Conservation (phyloP, 2,113 vertebrate species). For the Tragelaphus strepsiceros region DNA sequence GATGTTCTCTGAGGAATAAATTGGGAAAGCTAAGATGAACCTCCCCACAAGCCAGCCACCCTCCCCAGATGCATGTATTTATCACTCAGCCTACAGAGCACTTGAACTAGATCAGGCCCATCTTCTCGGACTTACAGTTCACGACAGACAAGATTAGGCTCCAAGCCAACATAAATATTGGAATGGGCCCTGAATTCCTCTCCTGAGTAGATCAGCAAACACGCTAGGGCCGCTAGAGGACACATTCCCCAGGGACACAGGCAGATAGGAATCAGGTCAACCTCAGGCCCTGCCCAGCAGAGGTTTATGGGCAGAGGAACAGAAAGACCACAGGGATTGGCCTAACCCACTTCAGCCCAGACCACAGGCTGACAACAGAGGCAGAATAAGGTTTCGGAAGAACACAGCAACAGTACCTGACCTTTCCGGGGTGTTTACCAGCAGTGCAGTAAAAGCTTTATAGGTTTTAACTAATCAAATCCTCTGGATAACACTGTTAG, state of each 20-base stretch:
- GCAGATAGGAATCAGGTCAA: background rate
- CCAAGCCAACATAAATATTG: slow-evolving; percentile 48
- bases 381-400: background rate
- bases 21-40: background rate
- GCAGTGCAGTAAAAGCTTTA: background rate
- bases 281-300: background rate
- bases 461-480: background rate
- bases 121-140: slow-evolving; percentile 26
- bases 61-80: background rate
- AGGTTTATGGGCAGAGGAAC: background rate
- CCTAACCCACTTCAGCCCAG: background rate
- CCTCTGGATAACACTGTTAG: background rate
- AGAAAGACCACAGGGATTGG: background rate
- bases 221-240: background rate
- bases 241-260: background rate
- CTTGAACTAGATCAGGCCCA: slow-evolving; percentile 42
- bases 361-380: background rate
- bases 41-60: background rate
- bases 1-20: background rate
- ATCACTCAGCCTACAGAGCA: background rate
- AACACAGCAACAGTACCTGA: background rate
- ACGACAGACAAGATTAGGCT: slow-evolving; percentile 48
- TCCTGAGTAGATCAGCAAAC: slow-evolving; percentile 67
- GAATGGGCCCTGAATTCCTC: slow-evolving; percentile 6
- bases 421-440: background rate